Base-by-base conservation (phyloP, 2,888 invertebrate genomes). In the Drosophila mulleri region DNA sequence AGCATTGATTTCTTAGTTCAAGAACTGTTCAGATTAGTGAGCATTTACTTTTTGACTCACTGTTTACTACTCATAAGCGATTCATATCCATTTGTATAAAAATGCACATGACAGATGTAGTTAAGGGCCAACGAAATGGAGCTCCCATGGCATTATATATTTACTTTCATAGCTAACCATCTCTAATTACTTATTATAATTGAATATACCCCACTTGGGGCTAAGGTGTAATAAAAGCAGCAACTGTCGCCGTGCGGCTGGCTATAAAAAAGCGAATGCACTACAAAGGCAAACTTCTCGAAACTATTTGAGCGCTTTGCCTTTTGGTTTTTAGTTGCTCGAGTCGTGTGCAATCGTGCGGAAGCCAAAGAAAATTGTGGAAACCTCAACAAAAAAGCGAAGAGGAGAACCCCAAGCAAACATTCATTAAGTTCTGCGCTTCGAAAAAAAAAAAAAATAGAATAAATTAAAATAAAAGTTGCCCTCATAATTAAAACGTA, bases 281-380 rank as follows among this genome's bases (percentile, higher is more conserved):
- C 7, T 65, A 84, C 84, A 85, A 78, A 88, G 75, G 74, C 70
- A 83, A 86, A 87, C 85, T 89, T 85, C 89, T 84, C 73, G 83
- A 85, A 89, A 80, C 68, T 78, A 78, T 88, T 86, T 86, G 44
- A 68, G 72, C 59, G 67, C 53, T 79, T 63, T 72, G 72, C 62
- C 64, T 76, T 76, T 61, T 77, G 65, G 71, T 75, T 78, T 77
- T 78, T 72, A 84, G 84, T 88, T 73, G 82, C 48, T 52, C 72
- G 77, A 84, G 83, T 79, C 85, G 72, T 75, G 69, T 82, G 87
- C 87, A 82, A 80, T 76, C 82, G 85, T 70, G 89, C 87, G 84
- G 87, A 82, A 82, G 84, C 75, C 71, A 64, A 67, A 61, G 58
- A 69, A 73, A 64, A 57, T 14, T 53, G 73, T 72, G 67, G 56